phyloP scores from a whole-genome alignment of 2,888 invertebrate species.

The Danaus chrysippus region DNA sequence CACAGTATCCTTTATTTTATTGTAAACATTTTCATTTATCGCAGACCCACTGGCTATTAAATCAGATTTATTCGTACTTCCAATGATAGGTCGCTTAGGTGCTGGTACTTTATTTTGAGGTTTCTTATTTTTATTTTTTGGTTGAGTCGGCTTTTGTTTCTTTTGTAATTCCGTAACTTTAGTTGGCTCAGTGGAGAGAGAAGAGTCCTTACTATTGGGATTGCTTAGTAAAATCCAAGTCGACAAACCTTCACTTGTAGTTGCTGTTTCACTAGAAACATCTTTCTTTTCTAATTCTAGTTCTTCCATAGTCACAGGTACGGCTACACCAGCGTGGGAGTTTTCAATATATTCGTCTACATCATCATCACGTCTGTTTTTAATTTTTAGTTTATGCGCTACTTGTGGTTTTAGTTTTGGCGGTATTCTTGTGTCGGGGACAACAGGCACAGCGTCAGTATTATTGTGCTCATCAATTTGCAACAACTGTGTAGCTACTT shows the following conservation, averaged over 20 bases:
- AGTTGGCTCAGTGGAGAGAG: constrained; percentile 61
- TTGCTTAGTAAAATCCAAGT: constrained; percentile 87
- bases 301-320: constrained; percentile 82
- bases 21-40: constrained; percentile 73
- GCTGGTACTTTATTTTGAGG: constrained; percentile 52
- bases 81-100: constrained; percentile 63
- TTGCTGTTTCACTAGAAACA: constrained; percentile 63
- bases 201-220: constrained; percentile 51
- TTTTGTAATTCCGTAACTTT: constrained; percentile 56
- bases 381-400: constrained; percentile 60
- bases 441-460: constrained; percentile 58
- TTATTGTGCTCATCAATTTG: constrained; percentile 69
- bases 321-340: constrained; percentile 82
- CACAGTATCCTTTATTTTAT: constrained; percentile 82
- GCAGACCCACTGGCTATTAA: constrained; percentile 69
- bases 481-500: constrained; percentile 71
- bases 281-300: constrained; percentile 77
- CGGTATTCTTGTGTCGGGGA: constrained; percentile 80
- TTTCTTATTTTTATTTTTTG: constrained; percentile 61
- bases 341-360: constrained; percentile 60
- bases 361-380: constrained; percentile 61
- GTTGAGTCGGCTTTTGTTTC: constrained; percentile 52
- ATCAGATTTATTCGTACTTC: constrained; percentile 70
- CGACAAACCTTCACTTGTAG: constrained; percentile 83
- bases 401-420: constrained; percentile 80